Percentiles rank a stretch among this genome's conserved stretches.
Evolutionary conservation across 2,888 invertebrate species (phyloP).

Genomic region (Campoplex capitator): DNA sequence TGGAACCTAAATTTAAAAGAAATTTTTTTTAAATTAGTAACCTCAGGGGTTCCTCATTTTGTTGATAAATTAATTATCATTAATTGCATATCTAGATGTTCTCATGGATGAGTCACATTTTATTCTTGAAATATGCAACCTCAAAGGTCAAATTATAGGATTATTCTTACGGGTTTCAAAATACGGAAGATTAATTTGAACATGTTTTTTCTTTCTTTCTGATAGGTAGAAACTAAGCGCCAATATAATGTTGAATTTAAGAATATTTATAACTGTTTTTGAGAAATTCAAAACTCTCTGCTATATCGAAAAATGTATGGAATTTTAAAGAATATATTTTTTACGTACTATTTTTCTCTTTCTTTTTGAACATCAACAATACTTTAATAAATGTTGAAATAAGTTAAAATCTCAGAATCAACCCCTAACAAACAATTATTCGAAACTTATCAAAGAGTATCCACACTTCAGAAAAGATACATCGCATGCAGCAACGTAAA

Average conservation of each 20-base stretch:
- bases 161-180: background rate
- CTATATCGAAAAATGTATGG: too few relatives aligned
- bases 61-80: constrained; percentile 43
- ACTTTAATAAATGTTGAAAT: too few relatives aligned
- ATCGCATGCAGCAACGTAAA: too few relatives aligned
- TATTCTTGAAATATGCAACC: background rate
- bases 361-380: too few relatives aligned
- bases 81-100: background rate
- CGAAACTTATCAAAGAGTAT: too few relatives aligned
- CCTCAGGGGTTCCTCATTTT: background rate
- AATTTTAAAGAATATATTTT: too few relatives aligned
- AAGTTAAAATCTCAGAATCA: too few relatives aligned
- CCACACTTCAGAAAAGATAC: too few relatives aligned
- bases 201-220: background rate
- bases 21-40: too few relatives aligned
- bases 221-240: background rate
- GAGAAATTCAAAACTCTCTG: too few relatives aligned
- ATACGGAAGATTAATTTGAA: background rate
- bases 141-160: constrained; percentile 4
- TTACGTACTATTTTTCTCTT: too few relatives aligned
- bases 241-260: background rate
- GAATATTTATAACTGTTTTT: background rate
- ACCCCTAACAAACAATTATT: too few relatives aligned
- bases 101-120: background rate
- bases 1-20: background rate